These are phyloP conservation scores for Rhinoderma darwinii DNA, from an alignment of 2,113 vertebrate species.

Conservation along the genomic window DNA sequence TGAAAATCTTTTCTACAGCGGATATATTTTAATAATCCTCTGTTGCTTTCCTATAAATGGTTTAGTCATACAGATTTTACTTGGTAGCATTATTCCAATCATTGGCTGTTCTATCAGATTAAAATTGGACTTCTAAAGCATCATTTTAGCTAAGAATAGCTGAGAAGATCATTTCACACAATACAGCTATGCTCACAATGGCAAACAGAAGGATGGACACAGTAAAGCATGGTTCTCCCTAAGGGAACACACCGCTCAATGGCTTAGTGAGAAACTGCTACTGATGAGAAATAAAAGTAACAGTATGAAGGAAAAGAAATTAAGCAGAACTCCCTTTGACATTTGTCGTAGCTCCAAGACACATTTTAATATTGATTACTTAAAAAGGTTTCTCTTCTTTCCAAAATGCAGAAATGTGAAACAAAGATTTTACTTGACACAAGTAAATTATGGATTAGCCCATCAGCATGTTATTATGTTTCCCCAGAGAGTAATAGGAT, in stretches of 20 bases:
- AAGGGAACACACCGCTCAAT: slow-evolving; percentile 31
- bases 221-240: slow-evolving; percentile 22
- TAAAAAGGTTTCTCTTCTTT: background rate
- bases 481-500: background rate
- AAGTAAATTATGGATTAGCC: background rate
- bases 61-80: background rate
- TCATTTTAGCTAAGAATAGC: slow-evolving; percentile 19
- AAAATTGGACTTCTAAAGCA: slow-evolving; percentile 11
- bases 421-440: background rate
- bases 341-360: slow-evolving; percentile 31
- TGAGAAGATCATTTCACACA: slow-evolving; percentile 29
- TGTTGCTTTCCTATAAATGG: background rate
- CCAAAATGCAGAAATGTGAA: background rate
- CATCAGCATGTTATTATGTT: background rate
- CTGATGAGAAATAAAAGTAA: slow-evolving; percentile 45
- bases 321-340: slow-evolving; percentile 31
- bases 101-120: slow-evolving; percentile 9
- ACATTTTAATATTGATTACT: slow-evolving; percentile 21
- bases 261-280: slow-evolving; percentile 21
- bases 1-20: background rate
- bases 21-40: background rate
- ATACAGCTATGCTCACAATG: slow-evolving; percentile 28
- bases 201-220: slow-evolving; percentile 27
- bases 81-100: slow-evolving; percentile 20
- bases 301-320: slow-evolving; percentile 35